These are phyloP conservation scores for Papilio polytes DNA, from an alignment of 1,140 invertebrate species.

Conservation along the genomic window DNA sequence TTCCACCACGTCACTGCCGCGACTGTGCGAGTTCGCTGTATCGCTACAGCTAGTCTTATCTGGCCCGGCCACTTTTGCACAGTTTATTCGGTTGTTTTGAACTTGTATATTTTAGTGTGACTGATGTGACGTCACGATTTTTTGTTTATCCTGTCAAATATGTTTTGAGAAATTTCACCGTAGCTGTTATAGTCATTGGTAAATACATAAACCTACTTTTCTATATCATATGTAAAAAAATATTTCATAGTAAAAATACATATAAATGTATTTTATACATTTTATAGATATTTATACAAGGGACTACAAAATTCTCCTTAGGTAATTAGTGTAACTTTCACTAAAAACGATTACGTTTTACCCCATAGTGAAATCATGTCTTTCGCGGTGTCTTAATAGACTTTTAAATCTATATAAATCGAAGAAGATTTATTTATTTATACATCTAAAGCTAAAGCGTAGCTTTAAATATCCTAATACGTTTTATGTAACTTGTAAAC, in stretches of 20 bases:
- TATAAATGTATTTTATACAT: neutral
- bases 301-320: neutral
- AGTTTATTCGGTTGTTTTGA: constrained; percentile 40
- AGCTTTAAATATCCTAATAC: neutral
- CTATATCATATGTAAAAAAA: neutral
- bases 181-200: neutral
- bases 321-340: neutral
- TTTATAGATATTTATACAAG: neutral
- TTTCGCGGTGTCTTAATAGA: no score
- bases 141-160: constrained; percentile 20
- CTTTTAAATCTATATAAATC: no score
- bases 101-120: constrained; percentile 35
- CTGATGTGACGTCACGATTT: constrained; percentile 27
- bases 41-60: constrained; percentile 33
- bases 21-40: constrained; percentile 22
- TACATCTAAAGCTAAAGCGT: neutral
- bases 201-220: neutral
- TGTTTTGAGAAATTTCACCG: neutral
- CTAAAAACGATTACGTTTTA: neutral
- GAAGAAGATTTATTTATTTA: neutral
- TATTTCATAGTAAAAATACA: neutral
- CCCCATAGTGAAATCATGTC: neutral
- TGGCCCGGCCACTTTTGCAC: constrained; percentile 20
- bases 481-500: constrained; percentile 2
- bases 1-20: constrained; percentile 40